These are phyloP conservation scores for Apamea epomidion DNA, from an alignment of 2,888 invertebrate genomes.

Conservation along the genomic window DNA sequence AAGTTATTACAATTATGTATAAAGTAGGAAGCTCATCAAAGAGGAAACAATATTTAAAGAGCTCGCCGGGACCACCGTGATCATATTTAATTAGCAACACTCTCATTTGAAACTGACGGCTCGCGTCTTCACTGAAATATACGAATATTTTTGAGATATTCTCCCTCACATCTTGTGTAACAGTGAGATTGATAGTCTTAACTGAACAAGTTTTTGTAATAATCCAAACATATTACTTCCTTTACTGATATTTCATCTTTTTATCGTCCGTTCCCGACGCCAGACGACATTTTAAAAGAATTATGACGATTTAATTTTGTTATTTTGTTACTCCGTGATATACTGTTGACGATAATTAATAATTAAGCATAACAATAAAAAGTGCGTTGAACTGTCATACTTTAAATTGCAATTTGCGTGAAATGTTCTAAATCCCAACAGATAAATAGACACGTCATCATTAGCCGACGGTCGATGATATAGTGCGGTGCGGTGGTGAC, in stretches of 20 bases:
- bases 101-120: conserved; percentile 58
- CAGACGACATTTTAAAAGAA: conserved; percentile 65
- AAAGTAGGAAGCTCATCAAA: conserved; percentile 41
- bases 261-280: conserved; percentile 65
- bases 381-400: conserved; percentile 81
- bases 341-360: conserved; percentile 70
- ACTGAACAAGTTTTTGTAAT: conserved; percentile 64
- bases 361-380: conserved; percentile 75
- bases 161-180: conserved; percentile 57
- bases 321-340: conserved; percentile 62
- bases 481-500: conserved; percentile 82
- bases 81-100: conserved; percentile 66
- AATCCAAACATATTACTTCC: conserved; percentile 69
- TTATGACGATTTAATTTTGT: conserved; percentile 66
- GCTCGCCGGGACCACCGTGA: conserved; percentile 61
- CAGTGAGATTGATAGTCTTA: conserved; percentile 62
- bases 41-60: conserved; percentile 65
- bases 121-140: conserved; percentile 55
- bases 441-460: conserved; percentile 87
- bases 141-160: conserved; percentile 56
- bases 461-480: conserved; percentile 86
- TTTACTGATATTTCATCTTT: conserved; percentile 69
- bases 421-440: conserved; percentile 80
- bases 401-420: conserved; percentile 81
- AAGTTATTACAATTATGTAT: conserved; percentile 18